phyloP scores from a whole-genome alignment of 2,888 invertebrate genomes.

The Ametastegia equiseti region DNA sequence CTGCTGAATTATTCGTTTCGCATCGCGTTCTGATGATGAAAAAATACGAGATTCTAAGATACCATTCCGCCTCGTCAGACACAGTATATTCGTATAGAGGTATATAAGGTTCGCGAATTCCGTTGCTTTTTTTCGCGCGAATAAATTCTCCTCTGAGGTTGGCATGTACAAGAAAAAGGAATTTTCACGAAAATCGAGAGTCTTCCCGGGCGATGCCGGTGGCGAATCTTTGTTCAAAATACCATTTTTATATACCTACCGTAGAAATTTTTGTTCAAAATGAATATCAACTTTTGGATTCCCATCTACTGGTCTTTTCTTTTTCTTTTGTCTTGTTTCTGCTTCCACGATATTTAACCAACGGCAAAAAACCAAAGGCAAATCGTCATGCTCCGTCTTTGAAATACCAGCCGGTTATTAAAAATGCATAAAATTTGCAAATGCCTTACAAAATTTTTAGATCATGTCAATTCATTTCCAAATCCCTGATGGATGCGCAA shows the following conservation, averaged over 20 bases:
- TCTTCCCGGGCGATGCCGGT: background rate
- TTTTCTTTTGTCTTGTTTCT: no score
- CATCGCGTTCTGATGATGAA: background rate
- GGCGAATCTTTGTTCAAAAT: background rate
- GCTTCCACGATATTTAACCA: no score
- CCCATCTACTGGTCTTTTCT: no score
- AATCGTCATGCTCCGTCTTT: no score
- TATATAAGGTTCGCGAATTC: background rate
- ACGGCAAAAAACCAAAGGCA: no score
- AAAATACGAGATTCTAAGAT: background rate
- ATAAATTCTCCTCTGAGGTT: background rate
- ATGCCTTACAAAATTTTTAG: no score
- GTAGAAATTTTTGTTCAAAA: background rate
- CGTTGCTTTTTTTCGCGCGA: slow-evolving; percentile 3
- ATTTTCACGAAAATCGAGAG: background rate
- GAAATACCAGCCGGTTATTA: no score
- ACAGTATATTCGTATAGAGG: background rate
- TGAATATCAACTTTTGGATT: background rate
- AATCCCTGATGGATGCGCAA: no score
- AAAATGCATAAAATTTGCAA: no score
- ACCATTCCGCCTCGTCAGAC: background rate
- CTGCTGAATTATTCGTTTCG: slow-evolving; percentile 9
- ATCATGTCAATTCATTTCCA: no score
- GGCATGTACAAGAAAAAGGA: background rate
- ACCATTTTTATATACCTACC: background rate